These are phyloP conservation scores for Stichopus chloronotus DNA, from an alignment of 35 echinoderm and acorn worm genomes.

Conservation along the genomic window DNA sequence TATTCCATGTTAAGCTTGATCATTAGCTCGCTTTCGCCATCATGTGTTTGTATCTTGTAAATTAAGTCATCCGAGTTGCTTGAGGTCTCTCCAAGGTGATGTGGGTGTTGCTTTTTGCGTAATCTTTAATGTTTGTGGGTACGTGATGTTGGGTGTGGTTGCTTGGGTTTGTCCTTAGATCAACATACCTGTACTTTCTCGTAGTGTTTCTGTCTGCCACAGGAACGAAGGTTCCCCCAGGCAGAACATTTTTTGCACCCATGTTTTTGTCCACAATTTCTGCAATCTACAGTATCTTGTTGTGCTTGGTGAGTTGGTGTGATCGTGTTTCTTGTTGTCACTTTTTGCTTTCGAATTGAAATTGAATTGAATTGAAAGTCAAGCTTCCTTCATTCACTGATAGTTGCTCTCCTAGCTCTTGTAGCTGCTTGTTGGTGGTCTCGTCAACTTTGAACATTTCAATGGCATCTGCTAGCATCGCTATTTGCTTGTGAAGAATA, in stretches of 20 bases:
- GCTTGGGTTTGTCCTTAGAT: too few relatives aligned
- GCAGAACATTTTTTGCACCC: slow-evolving; percentile 8
- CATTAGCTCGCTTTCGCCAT: slow-evolving; percentile 36
- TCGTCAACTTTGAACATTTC: slow-evolving; percentile 38
- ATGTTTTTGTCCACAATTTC: slow-evolving; percentile 28
- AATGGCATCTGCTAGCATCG: slow-evolving; percentile 7
- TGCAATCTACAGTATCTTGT: slow-evolving; percentile 27
- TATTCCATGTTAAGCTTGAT: background rate
- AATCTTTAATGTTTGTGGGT: background rate
- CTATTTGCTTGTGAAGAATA: slow-evolving; percentile 18
- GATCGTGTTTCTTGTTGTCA: background rate
- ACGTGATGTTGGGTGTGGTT: too few relatives aligned
- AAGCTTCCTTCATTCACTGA: slow-evolving; percentile 6
- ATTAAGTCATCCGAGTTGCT: slow-evolving; percentile 14
- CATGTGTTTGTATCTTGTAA: background rate
- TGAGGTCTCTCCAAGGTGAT: slow-evolving; percentile 23
- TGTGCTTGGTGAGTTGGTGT: slow-evolving; percentile 10
- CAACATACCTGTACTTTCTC: slow-evolving; percentile 33
- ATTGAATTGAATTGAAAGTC: too few relatives aligned
- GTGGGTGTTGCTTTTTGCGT: background rate
- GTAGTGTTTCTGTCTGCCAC: slow-evolving; percentile 13
- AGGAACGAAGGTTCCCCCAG: too few relatives aligned
- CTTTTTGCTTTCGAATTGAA: background rate
- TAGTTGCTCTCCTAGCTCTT: slow-evolving; percentile 2
- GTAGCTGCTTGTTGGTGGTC: background rate